Evolutionary conservation across 1,140 invertebrate species (phyloP), one percentile per base, ranked within the genome.

Genomic region (Drosophila quadrilineata): DNA sequence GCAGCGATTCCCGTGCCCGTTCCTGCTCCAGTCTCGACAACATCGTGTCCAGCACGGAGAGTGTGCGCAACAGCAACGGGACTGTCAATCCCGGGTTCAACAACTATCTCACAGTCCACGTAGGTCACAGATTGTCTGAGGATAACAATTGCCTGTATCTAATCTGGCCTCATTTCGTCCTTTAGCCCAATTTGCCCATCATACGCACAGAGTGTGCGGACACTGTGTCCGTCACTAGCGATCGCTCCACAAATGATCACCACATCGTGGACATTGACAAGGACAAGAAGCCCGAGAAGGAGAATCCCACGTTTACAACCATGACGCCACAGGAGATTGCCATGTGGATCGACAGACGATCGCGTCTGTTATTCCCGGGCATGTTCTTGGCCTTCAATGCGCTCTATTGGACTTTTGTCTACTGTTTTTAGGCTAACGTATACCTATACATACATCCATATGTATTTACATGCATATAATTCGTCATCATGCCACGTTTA

Each of bases 281-380:
- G 53, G 69, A 70, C 16, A 75, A 73, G 29, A 79, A 79, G 16
- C 49, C 64, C 24, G 73, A 76, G 6, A 70, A 73, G 91, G 91
- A 21, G 94, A 94, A 68, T 8, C 66, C 82, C 9, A 87, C 87
- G 6, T 88, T 88, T 33, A 95, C 95, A 19, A 95, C 94, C 12
- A 96, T 96, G 95, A 95, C 95, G 3, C 95, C 95, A 0, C 95
- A 96, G 75, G 94, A 96, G 88, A 95, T 96, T 31, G 94, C 95
- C 50, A 94, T 94, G 50, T 96, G 95, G 95, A 96, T 97, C 31
- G 96, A 97, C 40, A 48, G 88, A 40, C 91, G 95, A 3, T 95
- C 95, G 10, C 92, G 96, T 17, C 90, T 95, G 10, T 89, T 95
- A 3, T 97, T 97, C 82, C 96, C 96, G 0, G 86, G 93, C 8